phyloP scores from a whole-genome alignment of 2,888 invertebrate genomes.

The Dasysyrphus tricinctus region DNA sequence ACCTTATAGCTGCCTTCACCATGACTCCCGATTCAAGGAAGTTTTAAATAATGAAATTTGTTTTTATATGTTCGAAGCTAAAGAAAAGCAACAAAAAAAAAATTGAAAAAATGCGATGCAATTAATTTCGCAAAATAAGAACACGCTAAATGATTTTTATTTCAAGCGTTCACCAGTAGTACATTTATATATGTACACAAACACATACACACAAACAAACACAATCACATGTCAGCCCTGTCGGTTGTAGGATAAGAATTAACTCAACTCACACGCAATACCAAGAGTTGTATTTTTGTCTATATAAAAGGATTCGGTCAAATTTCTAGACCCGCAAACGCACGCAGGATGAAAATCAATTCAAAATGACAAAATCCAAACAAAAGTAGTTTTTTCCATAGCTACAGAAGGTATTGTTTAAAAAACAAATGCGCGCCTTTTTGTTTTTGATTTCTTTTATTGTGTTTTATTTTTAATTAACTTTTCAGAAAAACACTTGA shows the following conservation, averaged over 20 bases:
- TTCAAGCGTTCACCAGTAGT: slow-evolving; percentile 17
- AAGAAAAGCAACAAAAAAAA: not conserved
- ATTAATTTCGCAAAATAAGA: slow-evolving; percentile 49
- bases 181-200: slow-evolving; percentile 11
- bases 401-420: slow-evolving; percentile 40
- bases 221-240: slow-evolving; percentile 45
- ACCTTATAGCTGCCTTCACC: slow-evolving; percentile 23
- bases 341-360: slow-evolving; percentile 61
- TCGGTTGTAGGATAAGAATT: slow-evolving; percentile 49
- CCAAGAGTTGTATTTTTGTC: slow-evolving; percentile 54
- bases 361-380: slow-evolving; percentile 45
- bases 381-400: slow-evolving; percentile 44
- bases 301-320: slow-evolving; percentile 37
- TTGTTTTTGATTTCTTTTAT: not conserved
- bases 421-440: slow-evolving; percentile 52
- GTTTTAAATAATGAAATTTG: slow-evolving; percentile 34
- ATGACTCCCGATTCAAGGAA: slow-evolving; percentile 35
- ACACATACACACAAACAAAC: slow-evolving; percentile 21
- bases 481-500: not conserved
- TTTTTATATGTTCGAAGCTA: slow-evolving; percentile 8
- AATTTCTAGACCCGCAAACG: slow-evolving; percentile 47
- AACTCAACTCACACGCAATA: slow-evolving; percentile 59
- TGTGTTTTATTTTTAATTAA: not conserved
- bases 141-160: slow-evolving; percentile 24
- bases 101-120: slow-evolving; percentile 19